These are phyloP conservation scores for Cyphomyrmex costatus DNA, from an alignment of 1,140 invertebrate genomes.

Conservation along the genomic window DNA sequence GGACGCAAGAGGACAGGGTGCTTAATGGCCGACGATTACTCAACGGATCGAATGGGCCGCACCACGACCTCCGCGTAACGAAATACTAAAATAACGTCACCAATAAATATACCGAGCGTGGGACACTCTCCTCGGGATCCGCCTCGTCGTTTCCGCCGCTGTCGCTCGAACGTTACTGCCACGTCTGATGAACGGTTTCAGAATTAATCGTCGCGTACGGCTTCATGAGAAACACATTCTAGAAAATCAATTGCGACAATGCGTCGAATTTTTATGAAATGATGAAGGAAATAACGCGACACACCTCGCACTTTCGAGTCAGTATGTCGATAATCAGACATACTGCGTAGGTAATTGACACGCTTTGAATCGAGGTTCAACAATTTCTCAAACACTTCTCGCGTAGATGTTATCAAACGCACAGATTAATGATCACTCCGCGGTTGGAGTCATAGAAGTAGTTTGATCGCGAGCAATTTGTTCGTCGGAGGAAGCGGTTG, in stretches of 20 bases:
- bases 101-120: slow-evolving; percentile 83
- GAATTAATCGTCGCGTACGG: slow-evolving; percentile 81
- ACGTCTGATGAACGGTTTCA: slow-evolving; percentile 76
- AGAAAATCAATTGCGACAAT: neutral
- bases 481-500: slow-evolving; percentile 28
- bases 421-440: slow-evolving; percentile 44
- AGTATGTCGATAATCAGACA: neutral
- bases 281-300: neutral
- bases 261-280: neutral
- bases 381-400: slow-evolving; percentile 5
- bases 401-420: slow-evolving; percentile 35
- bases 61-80: slow-evolving; percentile 79
- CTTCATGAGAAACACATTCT: neutral
- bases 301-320: neutral
- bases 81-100: slow-evolving; percentile 86
- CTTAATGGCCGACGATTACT: slow-evolving; percentile 85
- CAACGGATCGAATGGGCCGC: slow-evolving; percentile 85
- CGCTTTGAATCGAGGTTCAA: neutral
- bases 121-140: slow-evolving; percentile 64
- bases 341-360: neutral
- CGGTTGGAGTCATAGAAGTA: slow-evolving; percentile 27
- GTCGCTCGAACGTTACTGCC: slow-evolving; percentile 31
- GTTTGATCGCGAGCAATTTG: slow-evolving; percentile 60
- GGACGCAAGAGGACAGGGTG: slow-evolving; percentile 82
- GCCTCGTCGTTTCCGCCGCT: slow-evolving; percentile 64